Evolutionary conservation across 2,888 invertebrate species (phyloP), one percentile per base, ranked within the genome.

Genomic region (Ophraella communa): DNA sequence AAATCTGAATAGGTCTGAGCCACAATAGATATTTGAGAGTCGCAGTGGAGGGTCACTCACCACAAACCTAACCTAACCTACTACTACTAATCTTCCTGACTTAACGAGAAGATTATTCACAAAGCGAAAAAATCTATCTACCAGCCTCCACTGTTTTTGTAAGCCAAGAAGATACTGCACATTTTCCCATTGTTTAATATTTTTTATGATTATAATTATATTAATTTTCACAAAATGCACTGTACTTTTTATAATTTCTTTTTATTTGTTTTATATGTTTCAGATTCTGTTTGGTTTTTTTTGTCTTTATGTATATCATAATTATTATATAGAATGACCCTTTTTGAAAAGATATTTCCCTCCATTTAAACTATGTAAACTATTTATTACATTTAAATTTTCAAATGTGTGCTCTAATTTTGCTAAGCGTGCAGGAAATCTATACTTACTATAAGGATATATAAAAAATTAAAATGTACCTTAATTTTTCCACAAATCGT

Each of bases 171-270:
- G 7, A 5, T 17, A 21, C 63, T 62, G 62, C 64, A 58, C 55
- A 60, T 64, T 67, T 69, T 67, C 54, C 51, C 14, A 42, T 20
- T 24, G 5, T 49, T 70, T 70, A 35, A 65, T 47, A 65, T 65
- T 55, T 62, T 33, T 63, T 68, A 67, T 73, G 39, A 68, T 65
- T 72, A 61, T 14, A 24, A 44, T 73, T 72, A 71, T 55, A 56
- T 72, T 73, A 49, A 45, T 70, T 73, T 67, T 63, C 56, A 73
- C 73, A 73, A 54, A 44, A 62, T 60, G 55, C 52, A 54, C 57
- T 47, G 23, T 24, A 52, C 45, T 18, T 65, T 65, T 66, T 49
- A 56, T 45, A 63, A 64, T 68, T 56, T 57, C 27, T 59, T 64
- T 57, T 66, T 56, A 59, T 63, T 66, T 64, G 57, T 18, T 45